Base-by-base conservation (phyloP, 1,140 invertebrate species). In the Drosophila cardini region DNA sequence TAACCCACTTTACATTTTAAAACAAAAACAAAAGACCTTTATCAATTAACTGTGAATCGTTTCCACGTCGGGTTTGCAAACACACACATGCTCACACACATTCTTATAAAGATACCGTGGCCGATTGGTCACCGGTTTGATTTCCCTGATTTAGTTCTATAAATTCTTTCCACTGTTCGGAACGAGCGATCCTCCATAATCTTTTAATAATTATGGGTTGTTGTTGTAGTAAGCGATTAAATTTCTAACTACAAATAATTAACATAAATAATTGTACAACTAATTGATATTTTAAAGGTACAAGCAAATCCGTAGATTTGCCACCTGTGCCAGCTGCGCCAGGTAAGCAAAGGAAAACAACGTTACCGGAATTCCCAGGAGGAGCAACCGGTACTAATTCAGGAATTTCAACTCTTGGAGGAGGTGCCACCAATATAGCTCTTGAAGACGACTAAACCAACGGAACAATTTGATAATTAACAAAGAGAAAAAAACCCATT, bases 1-100 rank as follows among this genome's bases (percentile, higher is more conserved):
- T 87, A 87, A 89, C 84, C 84, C 83, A 87, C 79, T 89, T 89
- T 83, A 76, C 76, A 80, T 87, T 87, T 89, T 83, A 82, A 89
- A 83, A 82, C 72, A 87, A 78, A 72, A 87, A 48, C 69, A 86
- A 81, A 69, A 45, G n/a, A 10, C n/a, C 48, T 72, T 82, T 90
- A 90, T 85, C 86, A 76, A 57, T 73, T 43, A 79, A 60, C 85
- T 62, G 72, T 76, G 71, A 85, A 70, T 72, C 75, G 78, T 64
- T 82, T 75, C 75, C 78, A 86, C 61, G 62, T 78, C 46, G 52
- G 50, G 38, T 63, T 45, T 77, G 48, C 60, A 62, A 72, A 70
- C 65, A 73, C 40, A 69, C 62, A 70, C 43, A 34, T 43, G 63
- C 34, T 43, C 21, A 26, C 21, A 26, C 21, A 26, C 21, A 26